Evolutionary conservation across 2,113 vertebrate species (phyloP).

Genomic region (Cyphotilapia sp.): DNA sequence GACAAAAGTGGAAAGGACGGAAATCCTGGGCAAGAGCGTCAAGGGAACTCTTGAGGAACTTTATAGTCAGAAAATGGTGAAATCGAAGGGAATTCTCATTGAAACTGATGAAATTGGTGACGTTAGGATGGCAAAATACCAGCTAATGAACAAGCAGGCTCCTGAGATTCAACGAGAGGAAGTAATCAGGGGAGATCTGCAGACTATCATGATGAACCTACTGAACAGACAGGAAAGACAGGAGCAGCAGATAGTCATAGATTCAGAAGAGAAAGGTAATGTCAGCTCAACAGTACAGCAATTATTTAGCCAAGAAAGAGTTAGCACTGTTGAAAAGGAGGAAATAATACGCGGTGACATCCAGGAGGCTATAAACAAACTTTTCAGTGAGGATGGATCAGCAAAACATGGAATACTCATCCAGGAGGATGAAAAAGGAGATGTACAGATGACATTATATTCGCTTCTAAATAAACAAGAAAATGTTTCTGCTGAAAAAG

Average conservation of each 20-base stretch:
- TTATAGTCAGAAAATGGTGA: conserved; percentile 80
- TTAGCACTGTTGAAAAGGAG: conserved; percentile 73
- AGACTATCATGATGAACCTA: conserved; percentile 83
- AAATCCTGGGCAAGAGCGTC: conserved; percentile 85
- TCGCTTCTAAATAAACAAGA: conserved; percentile 82
- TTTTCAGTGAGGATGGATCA: conserved; percentile 68
- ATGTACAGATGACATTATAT: conserved; percentile 87
- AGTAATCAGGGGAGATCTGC: conserved; percentile 79
- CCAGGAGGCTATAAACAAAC: conserved; percentile 79
- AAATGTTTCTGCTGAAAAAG: conserved; percentile 58
- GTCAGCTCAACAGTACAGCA: conserved; percentile 78
- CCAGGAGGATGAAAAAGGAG: conserved; percentile 89
- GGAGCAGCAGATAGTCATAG: conserved; percentile 72
- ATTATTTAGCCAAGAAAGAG: conserved; percentile 75
- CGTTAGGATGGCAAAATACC: conserved; percentile 88
- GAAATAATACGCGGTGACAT: conserved; percentile 82
- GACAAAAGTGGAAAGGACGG: conserved; percentile 71
- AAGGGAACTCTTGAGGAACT: conserved; percentile 85
- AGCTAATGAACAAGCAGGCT: conserved; percentile 80
- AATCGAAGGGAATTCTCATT: conserved; percentile 82
- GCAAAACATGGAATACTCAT: conserved; percentile 84
- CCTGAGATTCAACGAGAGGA: conserved; percentile 87
- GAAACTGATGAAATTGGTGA: conserved; percentile 87
- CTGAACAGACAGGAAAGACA: conserved; percentile 70
- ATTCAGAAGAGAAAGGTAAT: conserved; percentile 83